Evolutionary conservation across 2,113 vertebrate genomes (phyloP), one percentile per base, ranked within the genome.

Genomic region (Chionodraco myersi): DNA sequence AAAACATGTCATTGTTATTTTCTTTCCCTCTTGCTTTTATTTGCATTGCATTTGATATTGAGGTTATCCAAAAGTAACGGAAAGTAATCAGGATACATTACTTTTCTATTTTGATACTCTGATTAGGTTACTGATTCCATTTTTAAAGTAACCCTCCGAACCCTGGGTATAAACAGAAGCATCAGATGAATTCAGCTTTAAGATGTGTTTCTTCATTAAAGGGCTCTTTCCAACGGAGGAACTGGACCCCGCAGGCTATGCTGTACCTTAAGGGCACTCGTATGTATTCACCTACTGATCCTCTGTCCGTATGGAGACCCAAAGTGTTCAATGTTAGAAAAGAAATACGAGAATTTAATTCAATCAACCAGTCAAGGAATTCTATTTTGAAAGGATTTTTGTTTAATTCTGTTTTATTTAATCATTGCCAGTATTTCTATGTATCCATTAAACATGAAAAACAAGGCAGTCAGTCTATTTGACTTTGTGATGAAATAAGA

Each of bases 211-310:
- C 30, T 52, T 52, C 45, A 41, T 66, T 60, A 10, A 69, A 99
- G 98, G 87, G 74, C 77, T 92, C 94, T 47, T 95, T 97, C 56
- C 96, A 97, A 84, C 94, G 96, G 72, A 96, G 97, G 75, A 99
- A 99, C 88, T 99, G 98, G 98, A 98, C 96, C 13, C 97, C 98
- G 0, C 98, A 99, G 86, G 97, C 98, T 1, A 99, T 99, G 96
- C 92, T 99, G 51, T 99, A 99, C 80, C 92, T 99, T 45, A 99
- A 98, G 93, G 98, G 97, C 12, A 96, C 97, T 80, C 97, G 97
- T 99, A 95, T 81, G 98, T 97, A 63, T 62, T 56, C 8, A 5
- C 13, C 26, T 54, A 12, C 5, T 65, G 44, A n/a, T 10, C 36
- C 9, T 15, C 6, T 36, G 34, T 14, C 7, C 54, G 16, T 1